Evolutionary conservation across 2,113 vertebrate genomes (phyloP), one percentile per base, ranked within the genome.

Genomic region (Kryptolebias marmoratus): DNA sequence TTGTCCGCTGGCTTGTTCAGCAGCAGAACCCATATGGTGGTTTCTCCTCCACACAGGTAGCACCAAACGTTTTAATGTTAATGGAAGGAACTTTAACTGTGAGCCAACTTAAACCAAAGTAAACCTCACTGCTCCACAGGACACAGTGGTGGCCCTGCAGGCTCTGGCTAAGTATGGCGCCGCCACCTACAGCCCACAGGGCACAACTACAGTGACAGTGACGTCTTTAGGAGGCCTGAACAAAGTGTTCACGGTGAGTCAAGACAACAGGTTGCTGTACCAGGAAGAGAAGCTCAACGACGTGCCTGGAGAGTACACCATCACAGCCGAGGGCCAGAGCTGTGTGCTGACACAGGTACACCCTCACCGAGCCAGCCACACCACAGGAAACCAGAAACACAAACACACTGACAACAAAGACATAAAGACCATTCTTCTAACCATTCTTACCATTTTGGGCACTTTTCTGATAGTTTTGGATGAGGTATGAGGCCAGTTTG

Each of bases 111-210:
- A 14, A 2, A 32, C 27, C 32, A 10, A 7, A 4, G 63, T 60
- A 67, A 49, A 59, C 58, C 45, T 2, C 31, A 16, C 14, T 42
- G 27, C 55, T 45, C 30, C 27, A 44, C 86, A 96, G 96, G 96
- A 96, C 84, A 96, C 95, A 0, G 92, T 96, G n/a, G 95, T 97
- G 0, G 96, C 96, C 70, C 94, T 97, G 48, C 95, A 97, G 82
- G 96, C 95, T 1, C 81, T 97, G 76, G 92, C 96, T 15, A 94
- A 93, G 71, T 96, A 96, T 1, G 93, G 91, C 13, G 58, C 84
- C 0, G 80, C 90, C 87, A 94, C 90, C 1, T 94, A 93, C 75
- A 93, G 75, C 18, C 47, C 36, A 14, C 0, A 84, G 76, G 64
- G 93, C 82, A 31, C 27, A 15, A 71, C 80, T 4, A 36, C 68